Conservation (phyloP, 1,140 invertebrate genomes). For the Mactra quadrangularis region DNA sequence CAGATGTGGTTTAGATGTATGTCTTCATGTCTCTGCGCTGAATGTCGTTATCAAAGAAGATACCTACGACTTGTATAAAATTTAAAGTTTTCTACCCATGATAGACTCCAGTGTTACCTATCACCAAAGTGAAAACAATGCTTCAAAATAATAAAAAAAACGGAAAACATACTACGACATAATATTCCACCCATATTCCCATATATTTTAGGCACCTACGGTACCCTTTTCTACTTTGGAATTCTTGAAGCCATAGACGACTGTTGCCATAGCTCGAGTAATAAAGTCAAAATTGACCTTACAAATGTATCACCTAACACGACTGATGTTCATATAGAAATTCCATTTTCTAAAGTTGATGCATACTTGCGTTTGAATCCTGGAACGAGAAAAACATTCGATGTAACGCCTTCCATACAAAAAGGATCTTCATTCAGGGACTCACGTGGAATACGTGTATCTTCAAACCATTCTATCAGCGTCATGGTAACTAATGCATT, state of each 20-base stretch:
- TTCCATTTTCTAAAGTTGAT: background rate
- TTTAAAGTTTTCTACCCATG: too few species aligned
- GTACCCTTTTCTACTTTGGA: slow-evolving; percentile 2
- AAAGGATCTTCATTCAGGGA: background rate
- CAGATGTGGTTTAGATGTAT: too few species aligned
- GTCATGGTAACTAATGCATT: slow-evolving; percentile 19
- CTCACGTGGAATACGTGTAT: background rate
- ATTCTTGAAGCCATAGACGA: background rate
- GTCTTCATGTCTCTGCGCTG: too few species aligned
- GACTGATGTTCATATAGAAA: background rate
- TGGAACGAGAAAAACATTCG: background rate
- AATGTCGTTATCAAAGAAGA: too few species aligned
- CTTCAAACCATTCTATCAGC: background rate
- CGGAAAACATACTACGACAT: too few species aligned
- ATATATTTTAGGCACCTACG: background rate
- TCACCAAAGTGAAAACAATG: too few species aligned
- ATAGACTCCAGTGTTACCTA: too few species aligned
- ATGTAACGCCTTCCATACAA: background rate
- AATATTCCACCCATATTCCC: too few species aligned
- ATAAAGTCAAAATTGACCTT: background rate
- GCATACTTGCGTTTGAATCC: background rate
- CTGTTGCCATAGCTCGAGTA: background rate
- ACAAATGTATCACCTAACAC: slow-evolving; percentile 8
- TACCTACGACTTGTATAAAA: too few species aligned
- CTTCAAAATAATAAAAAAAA: too few species aligned